Base-by-base conservation (phyloP, 2,888 invertebrate genomes). In the Allolobophora icterica region DNA sequence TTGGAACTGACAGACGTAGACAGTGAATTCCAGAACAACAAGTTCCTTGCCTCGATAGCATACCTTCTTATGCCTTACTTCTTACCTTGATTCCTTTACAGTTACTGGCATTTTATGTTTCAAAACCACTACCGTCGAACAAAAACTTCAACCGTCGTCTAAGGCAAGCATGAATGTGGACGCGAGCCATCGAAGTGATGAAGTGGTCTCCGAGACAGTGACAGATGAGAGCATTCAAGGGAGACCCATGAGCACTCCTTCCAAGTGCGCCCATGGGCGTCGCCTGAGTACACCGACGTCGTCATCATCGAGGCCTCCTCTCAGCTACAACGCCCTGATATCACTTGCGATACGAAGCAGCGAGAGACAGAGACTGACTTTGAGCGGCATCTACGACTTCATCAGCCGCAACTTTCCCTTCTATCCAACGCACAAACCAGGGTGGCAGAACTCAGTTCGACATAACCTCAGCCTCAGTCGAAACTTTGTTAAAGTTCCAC, bases 351-450 rank as follows among this genome's bases (percentile, higher is more conserved):
- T 71, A 71, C 71, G 71, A n/a, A 71, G 71, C 71, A 71, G 71
- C n/a, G 71, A 71, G 11, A 30, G n/a, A n/a, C 71, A 71, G 30
- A 11, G 71, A 30, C 71, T 71, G 71, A 30, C 71, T 1, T n/a
- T 71, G n/a, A 71, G 71, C 30, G 71, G 71, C 15, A 71, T 71
- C 71, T 71, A 71, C 71, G 71, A 71, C n/a, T 71, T 71, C 71
- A 71, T 71, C 71, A 71, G 71, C 71, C 30, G 71, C n/a, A 71
- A 71, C 71, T 71, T 71, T 71, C 71, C 71, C 71, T 71, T 71
- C 71, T 71, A 71, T 17, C 71, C 71, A n/a, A n/a, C 71, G 30
- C 71, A 71, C 71, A 71, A 71, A n/a, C 71, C 30, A 8, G 71
- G 71, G 8, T 71, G 71, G 71, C 71, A 71, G 71, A 71, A 71